Conservation (phyloP, 1,140 invertebrate genomes). For the Hypothenemus hampei region DNA sequence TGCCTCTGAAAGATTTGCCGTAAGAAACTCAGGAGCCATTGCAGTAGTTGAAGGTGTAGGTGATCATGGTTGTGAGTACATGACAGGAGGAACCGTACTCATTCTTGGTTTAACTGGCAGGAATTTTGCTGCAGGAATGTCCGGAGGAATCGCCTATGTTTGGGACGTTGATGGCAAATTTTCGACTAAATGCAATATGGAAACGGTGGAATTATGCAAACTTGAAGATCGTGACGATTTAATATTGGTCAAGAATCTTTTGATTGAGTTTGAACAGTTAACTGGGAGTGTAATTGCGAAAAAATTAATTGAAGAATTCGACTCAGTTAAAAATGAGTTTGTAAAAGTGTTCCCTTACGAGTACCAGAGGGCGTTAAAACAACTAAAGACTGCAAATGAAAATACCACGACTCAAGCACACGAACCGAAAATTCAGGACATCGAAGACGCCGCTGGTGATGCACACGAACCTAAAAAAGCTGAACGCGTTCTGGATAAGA, state of each 20-base stretch:
- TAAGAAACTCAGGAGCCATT: conserved; percentile 92
- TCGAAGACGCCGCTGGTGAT: conserved; percentile 81
- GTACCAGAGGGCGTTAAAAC: conserved; percentile 85
- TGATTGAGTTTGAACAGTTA: conserved; percentile 84
- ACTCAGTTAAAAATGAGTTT: conserved; percentile 71
- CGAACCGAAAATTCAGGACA: conserved; percentile 65
- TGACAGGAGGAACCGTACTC: conserved; percentile 92
- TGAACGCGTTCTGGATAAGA: conserved; percentile 84
- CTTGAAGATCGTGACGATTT: conserved; percentile 78
- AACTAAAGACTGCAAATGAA: conserved; percentile 52
- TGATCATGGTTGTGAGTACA: conserved; percentile 99
- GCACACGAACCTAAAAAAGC: conserved; percentile 70
- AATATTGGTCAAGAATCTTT: conserved; percentile 67
- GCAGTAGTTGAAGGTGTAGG: conserved; percentile 93
- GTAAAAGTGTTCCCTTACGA: conserved; percentile 98
- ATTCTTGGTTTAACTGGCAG: conserved; percentile 85
- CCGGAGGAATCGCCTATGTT: conserved; percentile 86
- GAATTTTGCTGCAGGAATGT: conserved; percentile 92
- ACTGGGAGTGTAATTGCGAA: conserved; percentile 86
- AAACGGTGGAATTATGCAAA: conserved; percentile 84
- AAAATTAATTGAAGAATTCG: conserved; percentile 78
- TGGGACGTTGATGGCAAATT: conserved; percentile 85
- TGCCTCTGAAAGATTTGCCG: conserved; percentile 96
- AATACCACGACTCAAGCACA: conserved; percentile 46
- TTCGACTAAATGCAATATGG: conserved; percentile 81